These are phyloP conservation scores for Pseudorectes ferrugineus DNA, from an alignment of 2,113 vertebrate species.

Conservation along the genomic window DNA sequence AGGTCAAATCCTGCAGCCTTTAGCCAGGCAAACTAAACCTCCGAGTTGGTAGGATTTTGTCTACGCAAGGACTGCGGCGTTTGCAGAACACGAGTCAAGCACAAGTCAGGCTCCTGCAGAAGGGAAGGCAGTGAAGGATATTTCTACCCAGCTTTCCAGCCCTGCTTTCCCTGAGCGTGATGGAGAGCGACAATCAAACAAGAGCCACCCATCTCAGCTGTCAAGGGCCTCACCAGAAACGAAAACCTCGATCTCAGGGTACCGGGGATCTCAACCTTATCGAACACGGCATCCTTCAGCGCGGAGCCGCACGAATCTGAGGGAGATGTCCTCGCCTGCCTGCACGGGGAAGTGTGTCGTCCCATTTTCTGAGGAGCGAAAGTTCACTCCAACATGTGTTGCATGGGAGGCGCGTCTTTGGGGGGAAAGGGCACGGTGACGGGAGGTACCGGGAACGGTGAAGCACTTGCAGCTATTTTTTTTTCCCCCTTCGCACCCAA, in stretches of 20 bases:
- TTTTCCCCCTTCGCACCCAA: not conserved
- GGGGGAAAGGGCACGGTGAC: not conserved
- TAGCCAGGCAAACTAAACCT: not conserved
- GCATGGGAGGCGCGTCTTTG: not conserved
- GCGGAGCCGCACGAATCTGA: not conserved
- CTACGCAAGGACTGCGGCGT: not conserved
- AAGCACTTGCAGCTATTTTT: not conserved
- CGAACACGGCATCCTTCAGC: not conserved
- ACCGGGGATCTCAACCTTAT: not conserved
- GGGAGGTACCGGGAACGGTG: not conserved
- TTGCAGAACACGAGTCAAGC: not conserved
- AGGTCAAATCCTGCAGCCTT: conserved; percentile 37
- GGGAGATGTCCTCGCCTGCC: not conserved
- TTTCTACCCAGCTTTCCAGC: not conserved
- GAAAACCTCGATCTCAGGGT: not conserved
- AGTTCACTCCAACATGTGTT: conserved; percentile 44
- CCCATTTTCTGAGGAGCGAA: not conserved
- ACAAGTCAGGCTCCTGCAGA: not conserved
- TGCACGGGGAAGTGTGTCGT: not conserved
- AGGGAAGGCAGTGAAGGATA: not conserved
- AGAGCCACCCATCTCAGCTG: accelerated
- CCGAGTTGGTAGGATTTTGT: not conserved
- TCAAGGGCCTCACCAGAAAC: not conserved
- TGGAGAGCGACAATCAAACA: not conserved
- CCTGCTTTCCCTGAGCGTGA: not conserved